Evolutionary conservation across 2,797 vertebrate genomes (phyloP).

Genomic region (Darevskia mixta): DNA sequence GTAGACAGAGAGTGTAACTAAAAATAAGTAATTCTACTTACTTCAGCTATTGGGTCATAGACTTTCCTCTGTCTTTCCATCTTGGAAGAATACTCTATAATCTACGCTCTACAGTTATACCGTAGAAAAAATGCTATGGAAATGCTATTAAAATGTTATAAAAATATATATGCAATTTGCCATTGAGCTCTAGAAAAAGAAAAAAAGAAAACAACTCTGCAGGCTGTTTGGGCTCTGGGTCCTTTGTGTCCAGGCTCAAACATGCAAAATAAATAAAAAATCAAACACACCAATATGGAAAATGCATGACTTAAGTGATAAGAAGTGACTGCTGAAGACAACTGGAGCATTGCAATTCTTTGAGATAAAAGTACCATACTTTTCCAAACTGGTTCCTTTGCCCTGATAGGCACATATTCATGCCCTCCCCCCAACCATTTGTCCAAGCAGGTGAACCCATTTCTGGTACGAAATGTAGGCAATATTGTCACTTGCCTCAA

Average conservation of each 20-base stretch:
- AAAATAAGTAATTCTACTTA: too few species aligned
- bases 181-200: too few species aligned
- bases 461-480: not conserved
- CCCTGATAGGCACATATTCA: not conserved
- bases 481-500: not conserved
- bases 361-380: not conserved
- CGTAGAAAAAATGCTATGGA: too few species aligned
- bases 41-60: too few species aligned
- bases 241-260: not conserved
- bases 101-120: too few species aligned
- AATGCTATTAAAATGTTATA: too few species aligned
- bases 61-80: too few species aligned
- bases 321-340: not conserved
- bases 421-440: not conserved
- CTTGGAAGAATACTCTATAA: too few species aligned
- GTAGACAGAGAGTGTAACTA: too few species aligned
- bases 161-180: too few species aligned
- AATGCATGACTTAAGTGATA: not conserved
- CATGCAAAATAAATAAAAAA: not conserved
- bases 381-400: not conserved
- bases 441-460: not conserved
- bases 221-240: not conserved
- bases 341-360: not conserved
- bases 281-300: not conserved
- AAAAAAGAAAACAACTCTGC: not conserved